Percentiles rank a stretch among this genome's conserved stretches.
These are phyloP conservation scores for Atta colombica DNA, from an alignment of 1,140 invertebrate genomes.

Conservation along the genomic window DNA sequence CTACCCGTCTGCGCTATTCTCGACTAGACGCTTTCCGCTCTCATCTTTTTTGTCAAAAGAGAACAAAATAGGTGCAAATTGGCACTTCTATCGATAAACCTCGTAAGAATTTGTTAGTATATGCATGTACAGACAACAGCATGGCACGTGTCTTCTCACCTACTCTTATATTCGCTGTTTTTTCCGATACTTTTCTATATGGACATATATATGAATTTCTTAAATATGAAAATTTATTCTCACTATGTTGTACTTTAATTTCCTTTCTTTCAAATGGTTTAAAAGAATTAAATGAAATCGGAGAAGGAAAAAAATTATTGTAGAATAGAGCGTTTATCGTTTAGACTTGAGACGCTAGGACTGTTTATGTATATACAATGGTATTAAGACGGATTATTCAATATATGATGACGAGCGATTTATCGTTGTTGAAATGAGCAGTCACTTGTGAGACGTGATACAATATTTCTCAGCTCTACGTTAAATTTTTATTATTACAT, in stretches of 20 bases:
- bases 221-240: constrained; percentile 74
- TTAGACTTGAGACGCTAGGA: too few species aligned
- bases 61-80: constrained; percentile 84
- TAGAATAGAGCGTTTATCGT: too few species aligned
- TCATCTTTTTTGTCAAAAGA: constrained; percentile 82
- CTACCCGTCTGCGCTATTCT: constrained; percentile 44
- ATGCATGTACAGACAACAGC: constrained; percentile 26
- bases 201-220: constrained; percentile 20
- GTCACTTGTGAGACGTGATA: too few species aligned
- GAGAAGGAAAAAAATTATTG: background rate
- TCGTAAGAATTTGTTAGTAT: constrained; percentile 54
- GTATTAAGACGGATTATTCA: too few species aligned
- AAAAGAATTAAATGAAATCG: background rate
- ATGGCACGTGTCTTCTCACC: constrained; percentile 14
- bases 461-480: too few species aligned
- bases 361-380: too few species aligned
- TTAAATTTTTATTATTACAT: too few species aligned
- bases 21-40: constrained; percentile 72
- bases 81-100: constrained; percentile 80
- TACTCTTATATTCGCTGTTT: constrained; percentile 27
- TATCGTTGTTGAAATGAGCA: too few species aligned
- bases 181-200: constrained; percentile 59
- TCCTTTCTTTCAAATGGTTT: background rate
- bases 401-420: too few species aligned
- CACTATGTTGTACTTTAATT: constrained; percentile 17